Evolutionary conservation across 2,888 invertebrate genomes (phyloP).

Genomic region (Trachelus stipa): DNA sequence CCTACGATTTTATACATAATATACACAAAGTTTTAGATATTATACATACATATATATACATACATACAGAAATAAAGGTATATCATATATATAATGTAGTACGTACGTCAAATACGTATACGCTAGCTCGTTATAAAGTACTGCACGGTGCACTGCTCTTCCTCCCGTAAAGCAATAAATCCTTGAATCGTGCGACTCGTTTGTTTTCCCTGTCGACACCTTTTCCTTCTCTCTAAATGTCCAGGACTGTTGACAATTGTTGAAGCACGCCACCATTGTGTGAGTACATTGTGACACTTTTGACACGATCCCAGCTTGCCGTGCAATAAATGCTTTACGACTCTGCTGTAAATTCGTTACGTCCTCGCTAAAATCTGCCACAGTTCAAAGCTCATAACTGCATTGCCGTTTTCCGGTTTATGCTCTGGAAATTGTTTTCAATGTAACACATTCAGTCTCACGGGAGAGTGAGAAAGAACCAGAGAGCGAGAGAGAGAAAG

Average conservation of each 20-base stretch:
- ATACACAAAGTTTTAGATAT: neutral
- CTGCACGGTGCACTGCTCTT: neutral
- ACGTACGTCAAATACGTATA: neutral
- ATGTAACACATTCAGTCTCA: neutral
- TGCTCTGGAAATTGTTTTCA: neutral
- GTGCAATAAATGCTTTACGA: neutral
- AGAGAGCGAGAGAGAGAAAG: no score
- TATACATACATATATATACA: no score
- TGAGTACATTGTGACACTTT: neutral
- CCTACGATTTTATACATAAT: neutral
- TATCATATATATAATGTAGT: neutral
- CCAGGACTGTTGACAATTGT: neutral
- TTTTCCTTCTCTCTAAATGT: neutral
- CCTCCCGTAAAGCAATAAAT: neutral
- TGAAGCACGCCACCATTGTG: neutral
- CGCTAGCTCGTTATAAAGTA: neutral
- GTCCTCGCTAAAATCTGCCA: neutral
- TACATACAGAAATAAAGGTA: no score
- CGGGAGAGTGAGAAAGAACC: neutral
- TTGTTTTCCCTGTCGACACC: neutral
- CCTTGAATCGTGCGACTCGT: neutral
- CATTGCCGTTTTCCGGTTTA: neutral
- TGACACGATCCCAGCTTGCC: neutral
- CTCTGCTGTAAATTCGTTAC: neutral
- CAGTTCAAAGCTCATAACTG: neutral